Evolutionary conservation across 1,140 invertebrate species (phyloP).

Genomic region (Platyscapa corneri): DNA sequence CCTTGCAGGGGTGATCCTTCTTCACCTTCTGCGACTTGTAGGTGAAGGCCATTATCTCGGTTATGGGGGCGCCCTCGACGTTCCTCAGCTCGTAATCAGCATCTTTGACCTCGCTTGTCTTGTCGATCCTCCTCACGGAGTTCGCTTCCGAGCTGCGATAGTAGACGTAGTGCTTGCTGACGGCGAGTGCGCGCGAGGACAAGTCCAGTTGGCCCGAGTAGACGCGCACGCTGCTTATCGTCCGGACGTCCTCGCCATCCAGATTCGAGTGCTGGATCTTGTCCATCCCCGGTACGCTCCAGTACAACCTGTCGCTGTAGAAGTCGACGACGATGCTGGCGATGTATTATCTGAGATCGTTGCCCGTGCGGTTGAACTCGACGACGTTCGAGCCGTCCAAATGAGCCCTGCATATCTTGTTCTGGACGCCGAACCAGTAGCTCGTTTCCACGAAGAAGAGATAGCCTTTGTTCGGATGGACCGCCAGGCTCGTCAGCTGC

Average conservation of each 20-base stretch:
- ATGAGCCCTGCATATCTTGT: slow-evolving; percentile 38
- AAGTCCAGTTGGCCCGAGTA: slow-evolving; percentile 47
- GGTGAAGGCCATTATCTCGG: slow-evolving; percentile 34
- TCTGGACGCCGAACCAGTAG: slow-evolving; percentile 42
- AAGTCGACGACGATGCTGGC: slow-evolving; percentile 38
- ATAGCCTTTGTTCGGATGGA: slow-evolving; percentile 45
- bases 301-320: slow-evolving; percentile 38
- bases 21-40: slow-evolving; percentile 43
- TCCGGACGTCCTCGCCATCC: slow-evolving; percentile 30
- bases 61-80: slow-evolving; percentile 32
- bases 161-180: slow-evolving; percentile 44
- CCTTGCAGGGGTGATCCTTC: slow-evolving; percentile 50
- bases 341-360: slow-evolving; percentile 34
- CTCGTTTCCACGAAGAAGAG: slow-evolving; percentile 48
- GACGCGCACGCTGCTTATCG: slow-evolving; percentile 17
- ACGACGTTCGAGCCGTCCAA: slow-evolving; percentile 32
- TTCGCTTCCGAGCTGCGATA: slow-evolving; percentile 23
- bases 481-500: slow-evolving; percentile 36
- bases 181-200: slow-evolving; percentile 14
- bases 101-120: slow-evolving; percentile 26
- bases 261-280: slow-evolving; percentile 42
- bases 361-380: slow-evolving; percentile 9
- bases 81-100: slow-evolving; percentile 36
- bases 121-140: slow-evolving; percentile 28
- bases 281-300: slow-evolving; percentile 39